Evolutionary conservation across 2,888 invertebrate species (phyloP).

Genomic region (Osmoderma eremita): DNA sequence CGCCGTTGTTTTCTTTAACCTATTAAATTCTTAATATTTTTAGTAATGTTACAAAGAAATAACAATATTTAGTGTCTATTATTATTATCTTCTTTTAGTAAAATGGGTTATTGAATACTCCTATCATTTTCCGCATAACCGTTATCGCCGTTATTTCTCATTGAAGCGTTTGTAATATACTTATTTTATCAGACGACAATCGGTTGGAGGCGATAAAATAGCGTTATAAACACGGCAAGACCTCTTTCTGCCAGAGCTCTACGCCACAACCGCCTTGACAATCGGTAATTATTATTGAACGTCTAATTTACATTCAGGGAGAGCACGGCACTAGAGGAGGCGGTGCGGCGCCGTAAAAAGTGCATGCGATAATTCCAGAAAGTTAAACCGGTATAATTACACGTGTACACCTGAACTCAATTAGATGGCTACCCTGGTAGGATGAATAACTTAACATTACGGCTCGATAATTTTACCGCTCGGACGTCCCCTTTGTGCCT

Average conservation of each 20-base stretch:
- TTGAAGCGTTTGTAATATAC: constrained; percentile 30
- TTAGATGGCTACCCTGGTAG: constrained; percentile 39
- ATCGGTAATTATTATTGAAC: constrained; percentile 55
- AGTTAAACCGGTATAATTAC: constrained; percentile 57
- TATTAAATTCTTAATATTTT: too few species aligned
- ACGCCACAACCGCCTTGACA: constrained; percentile 45
- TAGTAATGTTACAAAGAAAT: too few species aligned
- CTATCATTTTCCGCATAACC: constrained; percentile 20
- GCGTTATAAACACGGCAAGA: constrained; percentile 24
- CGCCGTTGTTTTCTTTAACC: too few species aligned
- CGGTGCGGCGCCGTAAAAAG: constrained; percentile 48
- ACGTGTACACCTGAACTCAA: constrained; percentile 53
- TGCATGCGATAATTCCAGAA: constrained; percentile 54
- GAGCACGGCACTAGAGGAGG: constrained; percentile 36
- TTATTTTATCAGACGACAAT: constrained; percentile 33
- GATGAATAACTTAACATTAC: constrained; percentile 40
- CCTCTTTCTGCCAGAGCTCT: constrained; percentile 1
- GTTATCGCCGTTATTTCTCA: constrained; percentile 33
- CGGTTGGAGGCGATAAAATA: constrained; percentile 25
- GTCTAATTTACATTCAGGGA: constrained; percentile 54
- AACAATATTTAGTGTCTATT: too few species aligned
- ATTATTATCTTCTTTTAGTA: too few species aligned
- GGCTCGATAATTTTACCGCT: constrained; percentile 31
- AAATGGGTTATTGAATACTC: too few species aligned
- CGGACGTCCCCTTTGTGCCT: constrained; percentile 12